A percentile compares a stretch with the other conserved stretches of the same genome.
phyloP scores from a whole-genome alignment of 53 echinoderm and acorn worm genomes.

The Luidia sarsii region DNA sequence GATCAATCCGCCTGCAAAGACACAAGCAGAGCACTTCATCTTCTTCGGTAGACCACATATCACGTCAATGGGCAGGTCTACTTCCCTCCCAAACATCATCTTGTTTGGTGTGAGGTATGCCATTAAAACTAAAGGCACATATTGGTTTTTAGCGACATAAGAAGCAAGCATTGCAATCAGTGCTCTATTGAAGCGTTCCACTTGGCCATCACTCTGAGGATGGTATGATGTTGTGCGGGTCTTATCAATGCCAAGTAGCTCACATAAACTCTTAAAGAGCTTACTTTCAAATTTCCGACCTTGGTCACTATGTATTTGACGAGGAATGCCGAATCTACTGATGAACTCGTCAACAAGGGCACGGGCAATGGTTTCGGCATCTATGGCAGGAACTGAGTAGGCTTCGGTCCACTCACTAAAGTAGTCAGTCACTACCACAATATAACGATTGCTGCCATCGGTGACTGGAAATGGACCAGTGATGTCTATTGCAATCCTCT shows the following conservation, averaged over 20 bases:
- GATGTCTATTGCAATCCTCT: conserved; percentile 40
- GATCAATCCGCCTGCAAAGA: not conserved
- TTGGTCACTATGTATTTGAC: too few species aligned
- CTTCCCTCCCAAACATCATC: conserved; percentile 44
- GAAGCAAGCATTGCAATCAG: conserved; percentile 33
- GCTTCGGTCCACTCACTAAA: conserved; percentile 37
- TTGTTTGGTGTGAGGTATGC: conserved; percentile 47
- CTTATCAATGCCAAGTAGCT: conserved; percentile 27
- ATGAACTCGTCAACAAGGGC: conserved; percentile 32
- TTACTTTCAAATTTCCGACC: conserved; percentile 26
- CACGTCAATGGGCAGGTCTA: conserved; percentile 42
- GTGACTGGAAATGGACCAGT: conserved; percentile 35
- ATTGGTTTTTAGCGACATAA: not conserved
- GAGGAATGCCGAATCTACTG: conserved; percentile 22
- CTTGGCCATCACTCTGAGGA: conserved; percentile 21
- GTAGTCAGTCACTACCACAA: conserved; percentile 34
- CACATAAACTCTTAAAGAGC: not conserved
- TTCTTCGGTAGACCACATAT: conserved; percentile 16
- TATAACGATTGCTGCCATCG: conserved; percentile 6
- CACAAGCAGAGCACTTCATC: not conserved
- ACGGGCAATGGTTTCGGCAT: conserved; percentile 20
- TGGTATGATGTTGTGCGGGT: conserved; percentile 28
- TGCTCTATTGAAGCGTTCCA: conserved; percentile 41
- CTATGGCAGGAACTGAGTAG: conserved; percentile 4
- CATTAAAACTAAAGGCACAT: conserved; percentile 35